Base-by-base conservation (phyloP, 2,888 invertebrate genomes). In the Tolmerus cingulatus region DNA sequence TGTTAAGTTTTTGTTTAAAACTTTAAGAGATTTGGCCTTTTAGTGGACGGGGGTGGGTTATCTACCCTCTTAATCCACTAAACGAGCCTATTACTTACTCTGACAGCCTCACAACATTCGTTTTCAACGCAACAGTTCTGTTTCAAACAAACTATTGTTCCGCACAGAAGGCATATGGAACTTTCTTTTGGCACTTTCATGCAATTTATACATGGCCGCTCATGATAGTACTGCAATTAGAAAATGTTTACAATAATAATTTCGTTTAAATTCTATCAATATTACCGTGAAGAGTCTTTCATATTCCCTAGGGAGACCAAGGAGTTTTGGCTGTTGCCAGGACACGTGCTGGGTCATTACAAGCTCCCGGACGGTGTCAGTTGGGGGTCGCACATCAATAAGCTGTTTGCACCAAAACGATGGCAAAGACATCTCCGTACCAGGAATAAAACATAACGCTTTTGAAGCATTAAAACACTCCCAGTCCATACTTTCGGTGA, bases 121-220 rank as follows among this genome's bases (percentile, higher is more conserved):
- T 95, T 95, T 90, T 96, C 96, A 88, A 97, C 96, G 92, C 97
- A 98, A 93, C 98, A 98, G 90, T 95, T 95, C 92, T 97, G 97
- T 93, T 96, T 97, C 90, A 98, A 95, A 92, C 98, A 98, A 86
- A 98, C 97, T 90, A 98, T 96, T 86, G 97, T 96, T 89, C 98
- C 98, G 93, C 99, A 99, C 88, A 98, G 93, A 90, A 99, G 95
- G 92, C 98, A 99, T 89, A 98, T 96, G 90, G 97, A 97, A 51
- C 98, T 97, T 93, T 98, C 97, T 90, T 96, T 96, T 89, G 99
- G 99, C 90, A 97, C 96, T 89, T 96, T 96, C 91, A 96, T 96
- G 93, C 99, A 99, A 91, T 96, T 96, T 90, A 95, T 94, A 93
- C 99, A 99, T 88, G 96, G 95, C 90, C 96, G 95, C 92, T 97